These are phyloP conservation scores for Pleuronectes platessa DNA, from an alignment of 2,113 vertebrate species.

Conservation along the genomic window DNA sequence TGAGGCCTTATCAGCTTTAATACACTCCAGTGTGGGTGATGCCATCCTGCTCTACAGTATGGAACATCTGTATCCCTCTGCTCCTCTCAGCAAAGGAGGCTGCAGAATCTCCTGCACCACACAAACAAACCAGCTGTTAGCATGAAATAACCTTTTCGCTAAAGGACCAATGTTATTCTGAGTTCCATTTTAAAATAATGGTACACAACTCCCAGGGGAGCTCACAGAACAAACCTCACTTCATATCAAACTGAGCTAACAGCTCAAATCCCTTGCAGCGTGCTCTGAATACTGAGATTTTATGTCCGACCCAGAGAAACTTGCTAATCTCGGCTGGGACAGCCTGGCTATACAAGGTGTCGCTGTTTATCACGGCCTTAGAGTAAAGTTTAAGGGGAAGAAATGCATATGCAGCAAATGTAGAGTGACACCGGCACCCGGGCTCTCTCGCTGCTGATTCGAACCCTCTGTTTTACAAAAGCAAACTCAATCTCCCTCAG, in stretches of 20 bases:
- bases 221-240: conserved; percentile 53
- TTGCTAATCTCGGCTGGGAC: conserved; percentile 43
- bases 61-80: background rate
- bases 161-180: background rate
- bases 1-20: background rate
- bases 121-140: conserved; percentile 24
- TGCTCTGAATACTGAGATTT: conserved; percentile 37
- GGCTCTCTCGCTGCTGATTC: conserved; percentile 54
- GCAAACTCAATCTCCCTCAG: conserved; percentile 71
- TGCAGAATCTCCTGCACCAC: background rate
- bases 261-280: conserved; percentile 24
- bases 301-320: conserved; percentile 26
- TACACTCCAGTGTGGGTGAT: background rate
- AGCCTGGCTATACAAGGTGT: conserved; percentile 43
- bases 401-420: conserved; percentile 67
- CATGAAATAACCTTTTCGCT: conserved; percentile 35
- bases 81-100: conserved; percentile 4
- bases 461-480: conserved; percentile 67
- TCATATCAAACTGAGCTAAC: conserved; percentile 52
- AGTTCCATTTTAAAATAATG: conserved; percentile 44
- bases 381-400: conserved; percentile 42
- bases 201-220: conserved; percentile 37
- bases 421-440: conserved; percentile 52
- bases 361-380: conserved; percentile 42
- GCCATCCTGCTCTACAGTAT: background rate